Percentiles rank a stretch among this genome's conserved stretches.
phyloP scores from a whole-genome alignment of 2,888 invertebrate genomes.

The Lasioglossum calceatum region DNA sequence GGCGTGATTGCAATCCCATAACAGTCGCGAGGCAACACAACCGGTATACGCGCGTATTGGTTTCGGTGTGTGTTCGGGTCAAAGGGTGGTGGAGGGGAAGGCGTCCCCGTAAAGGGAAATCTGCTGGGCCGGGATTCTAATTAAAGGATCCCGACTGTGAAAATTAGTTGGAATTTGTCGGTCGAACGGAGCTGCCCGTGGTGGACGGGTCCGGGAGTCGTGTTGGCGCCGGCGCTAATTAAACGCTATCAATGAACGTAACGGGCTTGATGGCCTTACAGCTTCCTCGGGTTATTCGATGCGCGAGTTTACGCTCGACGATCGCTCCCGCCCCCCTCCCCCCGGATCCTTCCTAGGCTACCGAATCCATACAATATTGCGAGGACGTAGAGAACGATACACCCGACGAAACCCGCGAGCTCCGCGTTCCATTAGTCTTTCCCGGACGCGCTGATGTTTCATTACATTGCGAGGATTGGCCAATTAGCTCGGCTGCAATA shows the following conservation, averaged over 20 bases:
- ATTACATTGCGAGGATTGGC: neutral
- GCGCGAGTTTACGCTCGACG: conserved; percentile 4
- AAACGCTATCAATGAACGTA: conserved; percentile 80
- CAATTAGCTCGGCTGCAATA: neutral
- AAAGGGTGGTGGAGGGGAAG: conserved; percentile 26
- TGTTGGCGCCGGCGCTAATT: conserved; percentile 75
- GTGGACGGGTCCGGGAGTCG: conserved; percentile 33
- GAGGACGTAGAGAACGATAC: neutral
- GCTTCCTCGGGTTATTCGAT: conserved; percentile 33
- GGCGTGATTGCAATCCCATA: conserved; percentile 36
- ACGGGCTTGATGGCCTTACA: conserved; percentile 55
- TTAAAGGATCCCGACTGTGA: conserved; percentile 80
- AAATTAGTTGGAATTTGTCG: conserved; percentile 81
- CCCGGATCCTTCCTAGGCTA: neutral
- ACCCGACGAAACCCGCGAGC: neutral
- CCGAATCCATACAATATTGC: conserved; percentile 7
- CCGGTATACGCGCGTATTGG: neutral
- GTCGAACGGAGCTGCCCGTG: conserved; percentile 64
- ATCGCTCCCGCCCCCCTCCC: too few species aligned
- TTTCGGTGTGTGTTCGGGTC: conserved; percentile 25
- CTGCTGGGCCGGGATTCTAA: conserved; percentile 78
- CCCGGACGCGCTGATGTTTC: neutral
- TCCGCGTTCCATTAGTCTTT: neutral
- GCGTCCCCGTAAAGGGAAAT: conserved; percentile 67
- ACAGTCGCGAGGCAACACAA: conserved; percentile 21